phyloP scores from a whole-genome alignment of 2,888 invertebrate species.

The Drosophila rubida region DNA sequence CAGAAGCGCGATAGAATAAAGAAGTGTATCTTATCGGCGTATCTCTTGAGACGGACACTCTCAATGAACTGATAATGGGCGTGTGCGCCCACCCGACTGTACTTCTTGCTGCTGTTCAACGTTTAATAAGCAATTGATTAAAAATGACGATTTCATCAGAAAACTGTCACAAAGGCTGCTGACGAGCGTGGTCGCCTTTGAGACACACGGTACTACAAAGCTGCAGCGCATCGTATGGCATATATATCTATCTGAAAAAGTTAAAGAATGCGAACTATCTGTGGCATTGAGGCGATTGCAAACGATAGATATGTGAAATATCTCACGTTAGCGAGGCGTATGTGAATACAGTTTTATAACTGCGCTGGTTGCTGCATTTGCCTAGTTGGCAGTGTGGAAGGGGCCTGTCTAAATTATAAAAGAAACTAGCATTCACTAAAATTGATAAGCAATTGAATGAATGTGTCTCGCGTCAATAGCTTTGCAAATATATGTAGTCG shows the following conservation, averaged over 20 bases:
- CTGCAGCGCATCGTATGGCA: too few relatives aligned
- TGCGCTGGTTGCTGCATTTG: too few relatives aligned
- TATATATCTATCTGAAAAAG: too few relatives aligned
- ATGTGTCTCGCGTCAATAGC: too few relatives aligned
- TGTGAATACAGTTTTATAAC: too few relatives aligned
- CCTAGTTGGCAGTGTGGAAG: neutral
- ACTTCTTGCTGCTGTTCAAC: neutral
- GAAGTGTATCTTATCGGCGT: slow-evolving; percentile 34
- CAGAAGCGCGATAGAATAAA: neutral
- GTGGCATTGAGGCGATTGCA: too few relatives aligned
- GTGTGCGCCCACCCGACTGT: slow-evolving; percentile 1
- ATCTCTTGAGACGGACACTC: slow-evolving; percentile 32
- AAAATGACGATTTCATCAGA: slow-evolving; percentile 5
- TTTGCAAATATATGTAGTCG: too few relatives aligned
- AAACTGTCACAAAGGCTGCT: neutral
- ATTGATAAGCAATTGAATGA: neutral
- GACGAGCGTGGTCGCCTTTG: neutral
- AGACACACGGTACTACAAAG: neutral
- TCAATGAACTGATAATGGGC: slow-evolving; percentile 6
- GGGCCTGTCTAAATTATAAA: neutral
- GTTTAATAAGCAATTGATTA: slow-evolving; percentile 26
- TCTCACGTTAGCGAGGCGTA: too few relatives aligned
- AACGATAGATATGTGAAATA: too few relatives aligned
- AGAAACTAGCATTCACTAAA: neutral
- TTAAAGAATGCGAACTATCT: too few relatives aligned